Base-by-base conservation (phyloP, 2,888 invertebrate genomes). In the Drosophila macrothrix region DNA sequence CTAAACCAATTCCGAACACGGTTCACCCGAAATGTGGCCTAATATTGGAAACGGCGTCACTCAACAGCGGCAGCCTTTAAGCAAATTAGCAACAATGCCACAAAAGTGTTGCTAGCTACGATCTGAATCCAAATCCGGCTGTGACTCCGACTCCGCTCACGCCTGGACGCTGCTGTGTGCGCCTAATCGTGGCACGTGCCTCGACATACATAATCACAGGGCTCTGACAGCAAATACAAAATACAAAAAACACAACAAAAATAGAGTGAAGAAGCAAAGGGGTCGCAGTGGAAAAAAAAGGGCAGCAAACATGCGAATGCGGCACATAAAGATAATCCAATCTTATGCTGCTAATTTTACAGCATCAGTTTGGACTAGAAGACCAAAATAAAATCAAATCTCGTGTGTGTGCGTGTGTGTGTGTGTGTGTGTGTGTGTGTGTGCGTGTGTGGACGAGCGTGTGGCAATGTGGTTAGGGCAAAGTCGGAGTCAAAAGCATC, bases 261-360 rank as follows among this genome's bases (percentile, higher is more conserved):
- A 35, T 64, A 28, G 28, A 22, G 31, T 7, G 28, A 46, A 22
- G 54, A 61, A 28, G 46, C 4, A 64, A 71, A 78, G 74, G 80
- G 78, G 82, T 73, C 74, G 67, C 49, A 46, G n/a, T 14, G n/a
- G n/a, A 22, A 59, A 50, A 67, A 61, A 65, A 70, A 70, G 58
- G 65, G 77, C 71, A 64, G 64, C 62, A 39, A 69, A 56, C 59
- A 68, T 75, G 62, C 66, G 70, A 78, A 70, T 74, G 77, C 60
- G 74, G 56, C 74, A 87, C 77, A 84, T 53, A 84, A 78, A 79
- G 84, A 89, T 88, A 90, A 88, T 89, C 87, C 90, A 90, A 90
- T 89, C 90, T 87, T 90, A 89, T 87, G 88, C 84, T 90, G 90
- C 88, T 88, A 88, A 88, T 88, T 88, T 90, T 83, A 81, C 85